Percentiles rank a stretch among this genome's conserved stretches.
Conservation (phyloP, 2,888 invertebrate species). For the Thymelicus sylvestris region DNA sequence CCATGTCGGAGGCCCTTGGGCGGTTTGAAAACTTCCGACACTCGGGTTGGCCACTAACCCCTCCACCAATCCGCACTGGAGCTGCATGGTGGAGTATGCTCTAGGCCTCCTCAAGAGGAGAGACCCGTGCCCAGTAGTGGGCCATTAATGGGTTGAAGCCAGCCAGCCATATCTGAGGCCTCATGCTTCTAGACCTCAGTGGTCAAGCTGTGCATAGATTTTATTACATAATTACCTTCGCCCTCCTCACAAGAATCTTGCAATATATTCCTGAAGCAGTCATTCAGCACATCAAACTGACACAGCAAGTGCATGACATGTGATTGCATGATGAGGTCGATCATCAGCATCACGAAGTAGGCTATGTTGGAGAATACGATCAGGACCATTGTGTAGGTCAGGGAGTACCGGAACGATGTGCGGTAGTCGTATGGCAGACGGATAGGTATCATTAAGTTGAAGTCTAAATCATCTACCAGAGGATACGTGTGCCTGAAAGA, state of each 20-base stretch:
- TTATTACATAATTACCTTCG: conserved; percentile 11
- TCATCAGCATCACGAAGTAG: conserved; percentile 69
- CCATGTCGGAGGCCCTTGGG: no score
- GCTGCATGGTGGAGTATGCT: no score
- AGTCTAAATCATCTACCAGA: conserved; percentile 67
- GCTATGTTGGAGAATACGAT: conserved; percentile 63
- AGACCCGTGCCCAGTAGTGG: no score
- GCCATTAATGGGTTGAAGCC: no score
- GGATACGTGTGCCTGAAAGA: conserved; percentile 66
- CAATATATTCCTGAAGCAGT: conserved; percentile 66
- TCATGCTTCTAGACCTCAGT: no score
- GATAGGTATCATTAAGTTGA: conserved; percentile 63
- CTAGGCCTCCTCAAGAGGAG: no score
- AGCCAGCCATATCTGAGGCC: no score
- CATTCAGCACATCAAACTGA: conserved; percentile 62
- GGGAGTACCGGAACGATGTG: conserved; percentile 52
- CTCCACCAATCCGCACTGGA: no score
- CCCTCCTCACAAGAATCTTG: conserved; percentile 52
- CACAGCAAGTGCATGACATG: conserved; percentile 69
- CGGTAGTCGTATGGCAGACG: conserved; percentile 60
- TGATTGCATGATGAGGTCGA: conserved; percentile 66
- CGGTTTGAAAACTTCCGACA: no score
- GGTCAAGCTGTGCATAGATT: no score
- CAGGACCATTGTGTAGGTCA: conserved; percentile 54
- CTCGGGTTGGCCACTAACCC: no score